Conservation (phyloP, 2,113 vertebrate genomes). For the Silurus asotus region DNA sequence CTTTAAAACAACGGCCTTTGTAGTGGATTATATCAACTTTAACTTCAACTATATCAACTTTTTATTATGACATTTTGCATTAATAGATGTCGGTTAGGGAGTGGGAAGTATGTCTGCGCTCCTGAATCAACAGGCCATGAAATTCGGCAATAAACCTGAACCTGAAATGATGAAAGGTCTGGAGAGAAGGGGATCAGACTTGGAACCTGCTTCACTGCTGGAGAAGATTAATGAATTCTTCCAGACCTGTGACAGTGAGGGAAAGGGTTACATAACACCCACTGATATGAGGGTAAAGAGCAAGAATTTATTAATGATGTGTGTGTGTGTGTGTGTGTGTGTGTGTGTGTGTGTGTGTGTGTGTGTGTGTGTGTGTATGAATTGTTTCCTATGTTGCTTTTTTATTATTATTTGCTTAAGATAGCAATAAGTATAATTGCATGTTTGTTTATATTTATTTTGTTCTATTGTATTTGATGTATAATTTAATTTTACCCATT, state of each 20-base stretch:
- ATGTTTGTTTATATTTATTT: background rate
- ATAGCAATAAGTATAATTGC: background rate
- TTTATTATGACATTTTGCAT: background rate
- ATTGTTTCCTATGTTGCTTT: background rate
- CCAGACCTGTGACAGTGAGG: slow-evolving; percentile 85
- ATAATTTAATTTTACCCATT: too few relatives aligned
- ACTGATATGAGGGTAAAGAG: slow-evolving; percentile 86
- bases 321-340: too few relatives aligned
- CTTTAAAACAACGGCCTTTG: background rate
- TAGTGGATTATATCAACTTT: background rate
- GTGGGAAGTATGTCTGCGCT: slow-evolving; percentile 50
- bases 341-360: too few relatives aligned
- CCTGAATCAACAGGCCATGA: background rate
- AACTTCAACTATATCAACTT: background rate
- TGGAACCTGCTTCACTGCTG: slow-evolving; percentile 66
- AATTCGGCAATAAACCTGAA: slow-evolving; percentile 16
- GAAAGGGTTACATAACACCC: slow-evolving; percentile 84
- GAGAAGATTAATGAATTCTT: slow-evolving; percentile 88
- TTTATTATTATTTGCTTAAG: background rate
- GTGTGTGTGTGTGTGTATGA: background rate
- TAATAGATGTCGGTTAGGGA: background rate
- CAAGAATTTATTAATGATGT: background rate
- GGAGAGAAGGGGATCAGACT: slow-evolving; percentile 56
- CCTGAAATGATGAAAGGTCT: background rate
- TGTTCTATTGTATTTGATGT: too few relatives aligned